Base-by-base conservation (phyloP, 2,797 vertebrate genomes). In the Apodemus agrarius region DNA sequence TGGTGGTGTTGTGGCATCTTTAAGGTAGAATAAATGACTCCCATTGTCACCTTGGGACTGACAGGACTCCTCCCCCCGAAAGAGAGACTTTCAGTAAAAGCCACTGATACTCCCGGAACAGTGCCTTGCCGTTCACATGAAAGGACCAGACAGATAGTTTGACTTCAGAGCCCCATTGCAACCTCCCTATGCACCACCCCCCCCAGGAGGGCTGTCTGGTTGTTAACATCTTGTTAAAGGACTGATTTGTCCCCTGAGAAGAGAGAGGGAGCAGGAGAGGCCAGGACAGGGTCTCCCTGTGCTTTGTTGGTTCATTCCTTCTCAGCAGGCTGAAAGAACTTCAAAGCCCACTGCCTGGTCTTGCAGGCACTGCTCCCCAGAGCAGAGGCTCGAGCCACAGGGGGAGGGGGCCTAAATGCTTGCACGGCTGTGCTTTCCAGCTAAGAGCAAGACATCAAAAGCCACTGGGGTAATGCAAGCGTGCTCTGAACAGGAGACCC, bases 361-460 rank as follows among this genome's bases (percentile, higher is more conserved):
- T 11, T 79, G n/a, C n/a, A 90, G 81, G 67, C 34, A n/a, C n/a
- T n/a, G n/a, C n/a, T 79, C 79, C 54, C 69, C 13, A 75, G 88
- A 67, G 80, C 54, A 26, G 74, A 79, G 75, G n/a, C 34, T 52
- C 67, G 75, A 78, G 76, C 59, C 75, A 26, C 63, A 26, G 43
- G 21, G 61, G 8, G 61, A 63, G 74, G 52, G 82, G 57, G 57
- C 69, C 81, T 90, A 96, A 87, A 59, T n/a, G 14, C 95, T 81
- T 10, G 29, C 29, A 1, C 5, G 21, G 10, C 11, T 26, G 63
- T 37, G 17, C 78, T 43, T 86, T 78, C 89, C 57, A 81, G 78
- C 91, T 85, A 82, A 91, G 75, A 89, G 76, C 34, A 93, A 91
- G 74, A 74, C 11, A 22, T 87, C 93, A 92, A 79, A 92, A 46